Conservation (phyloP, 1,140 invertebrate species). For the Chelonus insularis region DNA sequence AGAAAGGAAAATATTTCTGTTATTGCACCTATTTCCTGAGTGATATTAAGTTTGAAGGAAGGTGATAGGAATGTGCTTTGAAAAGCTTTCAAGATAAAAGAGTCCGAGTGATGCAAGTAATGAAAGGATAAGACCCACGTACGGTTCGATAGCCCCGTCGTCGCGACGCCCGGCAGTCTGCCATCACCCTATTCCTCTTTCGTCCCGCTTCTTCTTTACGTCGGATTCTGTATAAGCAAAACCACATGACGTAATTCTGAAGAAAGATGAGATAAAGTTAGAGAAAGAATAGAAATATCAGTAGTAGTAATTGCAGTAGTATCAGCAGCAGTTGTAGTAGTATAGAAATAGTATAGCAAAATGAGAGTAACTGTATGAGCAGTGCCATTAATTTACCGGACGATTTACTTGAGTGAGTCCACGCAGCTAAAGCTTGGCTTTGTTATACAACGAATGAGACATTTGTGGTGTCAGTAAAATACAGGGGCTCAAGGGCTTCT, state of each 20-base stretch:
- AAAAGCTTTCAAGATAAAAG: neutral
- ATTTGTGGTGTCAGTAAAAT: neutral
- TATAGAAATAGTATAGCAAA: conserved; percentile 4
- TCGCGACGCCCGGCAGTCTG: conserved; percentile 57
- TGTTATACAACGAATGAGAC: conserved; percentile 6
- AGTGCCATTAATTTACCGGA: conserved; percentile 34
- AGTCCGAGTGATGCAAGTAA: conserved; percentile 6
- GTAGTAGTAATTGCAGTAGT: neutral
- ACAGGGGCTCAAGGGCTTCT: conserved; percentile 8
- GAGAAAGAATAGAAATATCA: neutral
- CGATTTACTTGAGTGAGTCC: conserved; percentile 38
- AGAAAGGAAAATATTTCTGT: neutral
- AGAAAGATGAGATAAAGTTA: neutral
- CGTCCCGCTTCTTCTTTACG: conserved; percentile 19
- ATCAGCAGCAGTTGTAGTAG: neutral
- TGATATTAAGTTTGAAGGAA: too few species aligned
- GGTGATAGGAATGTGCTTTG: too few species aligned
- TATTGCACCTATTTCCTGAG: too few species aligned
- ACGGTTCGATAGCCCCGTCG: conserved; percentile 47
- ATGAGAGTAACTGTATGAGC: too few species aligned
- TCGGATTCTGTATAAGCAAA: conserved; percentile 21
- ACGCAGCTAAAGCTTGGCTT: conserved; percentile 9
- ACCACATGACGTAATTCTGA: conserved; percentile 20
- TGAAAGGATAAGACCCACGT: conserved; percentile 26
- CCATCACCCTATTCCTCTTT: conserved; percentile 42